Conservation (phyloP, 2,113 vertebrate species). For the Clarias magur region DNA sequence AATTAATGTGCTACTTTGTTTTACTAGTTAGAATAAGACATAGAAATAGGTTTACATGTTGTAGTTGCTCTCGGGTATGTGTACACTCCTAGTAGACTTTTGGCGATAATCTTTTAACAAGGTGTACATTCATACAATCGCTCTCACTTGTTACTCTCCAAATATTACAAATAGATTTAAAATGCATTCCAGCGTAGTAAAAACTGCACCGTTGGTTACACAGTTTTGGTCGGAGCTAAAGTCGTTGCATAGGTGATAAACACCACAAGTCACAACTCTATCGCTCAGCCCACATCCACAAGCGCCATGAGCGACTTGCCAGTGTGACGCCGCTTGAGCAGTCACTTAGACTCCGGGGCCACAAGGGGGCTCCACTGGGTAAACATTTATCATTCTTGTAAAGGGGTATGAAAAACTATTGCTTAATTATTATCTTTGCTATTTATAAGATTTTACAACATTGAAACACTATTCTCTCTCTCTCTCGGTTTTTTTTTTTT, state of each 20-base stretch:
- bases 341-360: no score
- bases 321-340: not conserved
- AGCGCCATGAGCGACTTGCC: not conserved
- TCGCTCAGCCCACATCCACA: not conserved
- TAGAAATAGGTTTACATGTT: not conserved
- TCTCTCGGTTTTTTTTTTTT: not conserved
- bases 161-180: not conserved
- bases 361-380: not conserved
- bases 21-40: not conserved
- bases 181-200: not conserved
- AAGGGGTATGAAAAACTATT: not conserved
- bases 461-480: not conserved
- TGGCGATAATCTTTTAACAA: not conserved
- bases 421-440: not conserved
- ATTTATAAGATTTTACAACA: not conserved
- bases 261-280: not conserved
- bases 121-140: not conserved
- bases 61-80: not conserved
- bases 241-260: not conserved
- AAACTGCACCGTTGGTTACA: not conserved
- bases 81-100: not conserved
- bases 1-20: not conserved
- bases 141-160: not conserved
- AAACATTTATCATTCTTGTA: not conserved
- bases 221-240: not conserved